These are phyloP conservation scores for Tigriopus californicus DNA, from an alignment of 2,888 invertebrate genomes.

Conservation along the genomic window DNA sequence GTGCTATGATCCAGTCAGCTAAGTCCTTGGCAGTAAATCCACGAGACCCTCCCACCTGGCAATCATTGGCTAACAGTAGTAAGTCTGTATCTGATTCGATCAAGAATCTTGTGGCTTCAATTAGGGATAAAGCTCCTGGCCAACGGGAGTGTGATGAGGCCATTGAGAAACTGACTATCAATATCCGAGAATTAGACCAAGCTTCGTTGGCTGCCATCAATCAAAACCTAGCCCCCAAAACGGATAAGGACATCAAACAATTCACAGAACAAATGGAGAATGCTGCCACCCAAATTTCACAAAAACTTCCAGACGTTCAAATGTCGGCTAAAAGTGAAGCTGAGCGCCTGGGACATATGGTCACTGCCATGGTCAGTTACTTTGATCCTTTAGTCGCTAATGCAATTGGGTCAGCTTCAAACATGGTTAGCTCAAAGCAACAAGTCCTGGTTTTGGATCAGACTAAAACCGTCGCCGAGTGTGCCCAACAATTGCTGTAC, in stretches of 20 bases:
- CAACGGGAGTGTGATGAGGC: constrained; percentile 79
- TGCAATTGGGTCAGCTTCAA: constrained; percentile 59
- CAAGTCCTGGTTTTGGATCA: constrained; percentile 75
- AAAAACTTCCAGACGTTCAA: constrained; percentile 54
- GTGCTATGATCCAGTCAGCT: constrained; percentile 74
- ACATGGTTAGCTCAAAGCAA: constrained; percentile 59
- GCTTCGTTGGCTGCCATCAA: constrained; percentile 72
- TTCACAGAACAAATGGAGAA: constrained; percentile 60
- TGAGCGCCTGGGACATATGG: constrained; percentile 76
- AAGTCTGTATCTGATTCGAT: constrained; percentile 91
- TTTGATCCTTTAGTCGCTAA: constrained; percentile 68
- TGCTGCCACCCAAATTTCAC: constrained; percentile 49
- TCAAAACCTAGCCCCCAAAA: constrained; percentile 47
- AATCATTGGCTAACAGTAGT: constrained; percentile 75
- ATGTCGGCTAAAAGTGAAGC: constrained; percentile 73
- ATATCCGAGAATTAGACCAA: constrained; percentile 63
- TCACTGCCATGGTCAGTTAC: constrained; percentile 40
- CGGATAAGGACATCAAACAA: constrained; percentile 50
- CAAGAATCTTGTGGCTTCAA: constrained; percentile 75
- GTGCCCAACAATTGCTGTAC: constrained; percentile 63
- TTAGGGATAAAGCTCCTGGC: constrained; percentile 86
- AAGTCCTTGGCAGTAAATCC: constrained; percentile 72
- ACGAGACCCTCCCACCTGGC: constrained; percentile 83
- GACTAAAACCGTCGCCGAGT: constrained; percentile 82
- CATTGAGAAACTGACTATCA: constrained; percentile 50